Conservation (phyloP, 1,140 invertebrate species). For the Panagrolaimus sp. region DNA sequence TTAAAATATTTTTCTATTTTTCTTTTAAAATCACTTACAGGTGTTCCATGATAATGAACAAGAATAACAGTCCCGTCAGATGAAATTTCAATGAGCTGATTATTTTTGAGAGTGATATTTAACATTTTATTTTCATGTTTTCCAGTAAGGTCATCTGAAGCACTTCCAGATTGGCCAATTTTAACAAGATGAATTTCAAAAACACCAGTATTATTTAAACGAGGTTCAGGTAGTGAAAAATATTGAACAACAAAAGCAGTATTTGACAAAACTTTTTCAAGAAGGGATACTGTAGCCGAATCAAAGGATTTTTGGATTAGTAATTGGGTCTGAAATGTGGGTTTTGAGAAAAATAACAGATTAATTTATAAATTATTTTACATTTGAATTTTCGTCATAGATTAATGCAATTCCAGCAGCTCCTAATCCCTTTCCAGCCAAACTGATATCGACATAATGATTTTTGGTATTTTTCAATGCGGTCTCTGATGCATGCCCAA, state of each 20-base stretch:
- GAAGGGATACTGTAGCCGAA: not conserved
- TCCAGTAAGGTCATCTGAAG: not conserved
- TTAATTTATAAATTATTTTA: not conserved
- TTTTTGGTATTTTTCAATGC: not conserved
- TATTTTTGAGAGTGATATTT: conserved; percentile 3
- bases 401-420: not conserved
- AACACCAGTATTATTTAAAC: conserved; percentile 5
- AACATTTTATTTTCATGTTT: not conserved
- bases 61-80: not conserved
- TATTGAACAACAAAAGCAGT: not conserved
- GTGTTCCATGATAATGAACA: conserved; percentile 16
- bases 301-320: not conserved
- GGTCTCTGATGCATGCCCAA: not conserved
- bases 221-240: not conserved
- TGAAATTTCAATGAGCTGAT: conserved; percentile 1
- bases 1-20: not conserved
- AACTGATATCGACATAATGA: not conserved
- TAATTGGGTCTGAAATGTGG: not conserved
- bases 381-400: not conserved
- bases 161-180: not conserved
- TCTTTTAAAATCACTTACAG: not conserved
- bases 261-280: not conserved
- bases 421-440: not conserved
- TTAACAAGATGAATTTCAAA: conserved; percentile 14
- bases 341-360: not conserved